Evolutionary conservation across 30 jellyfish, hydroid and myxozoan species (phyloP), one percentile per base, ranked within the genome.

Genomic region (Cassiopea andromeda): DNA sequence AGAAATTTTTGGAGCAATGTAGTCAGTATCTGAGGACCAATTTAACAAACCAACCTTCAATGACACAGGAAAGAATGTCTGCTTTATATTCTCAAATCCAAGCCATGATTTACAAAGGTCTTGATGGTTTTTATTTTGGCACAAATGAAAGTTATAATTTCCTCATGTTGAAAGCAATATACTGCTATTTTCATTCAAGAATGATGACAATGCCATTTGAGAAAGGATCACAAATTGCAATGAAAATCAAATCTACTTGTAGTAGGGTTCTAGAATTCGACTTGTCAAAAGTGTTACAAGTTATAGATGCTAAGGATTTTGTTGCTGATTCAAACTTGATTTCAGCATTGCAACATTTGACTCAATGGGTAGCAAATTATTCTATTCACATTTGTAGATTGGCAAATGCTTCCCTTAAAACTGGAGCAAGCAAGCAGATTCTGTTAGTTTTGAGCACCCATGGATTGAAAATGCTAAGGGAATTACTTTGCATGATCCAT

Each of bases 351-450:
- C 94, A 89, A 48, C 90, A 94, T 77, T 67, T 88, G 47, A 69
- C 85, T 48, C 97, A 93, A 50, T 93, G 98, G 98, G 80, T 89
- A 3, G 88, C 93, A 58, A 91, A 85, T 60, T 93, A 85, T 61
- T 78, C 93, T 1, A 73, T 87, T 66, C 97, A 89, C 44, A 58
- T 93, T 47, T 91, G 90, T 72, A 87, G 89, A 46, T 60, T 93
- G 85, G 66, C 89, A 58, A 81, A 88, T 1, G 44, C 93, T 12
- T 46, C 93, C 44, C 70, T 67, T 7, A 85, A 78, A 10, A 73
- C 27, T 46, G 85, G 84, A 64, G 74, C 45, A 60, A 48, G 69
- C 93, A 85, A 74, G 93, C 93, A 73, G 43, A 58, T 61, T n/a
- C 10, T 85, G 4, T 74, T 87, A 0, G 66, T 75, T 9, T 17